Evolutionary conservation across 35 echinoderm and acorn worm species (phyloP).

Genomic region (Strongylocentrotus purpuratus): DNA sequence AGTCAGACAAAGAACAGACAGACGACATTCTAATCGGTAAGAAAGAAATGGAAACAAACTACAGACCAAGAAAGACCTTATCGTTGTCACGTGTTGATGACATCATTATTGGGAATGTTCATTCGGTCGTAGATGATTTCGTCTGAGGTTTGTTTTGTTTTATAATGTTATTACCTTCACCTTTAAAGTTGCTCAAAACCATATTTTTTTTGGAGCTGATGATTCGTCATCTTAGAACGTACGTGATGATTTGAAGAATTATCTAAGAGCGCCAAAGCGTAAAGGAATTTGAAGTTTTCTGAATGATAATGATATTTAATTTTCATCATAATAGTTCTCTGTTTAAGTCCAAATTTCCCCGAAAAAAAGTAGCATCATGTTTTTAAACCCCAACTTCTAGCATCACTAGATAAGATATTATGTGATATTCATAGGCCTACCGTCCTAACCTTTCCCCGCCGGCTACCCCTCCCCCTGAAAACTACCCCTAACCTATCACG

Average conservation of each 20-base stretch:
- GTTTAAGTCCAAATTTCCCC: too few species aligned
- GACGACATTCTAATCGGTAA: background rate
- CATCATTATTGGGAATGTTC: background rate
- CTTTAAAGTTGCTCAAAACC: background rate
- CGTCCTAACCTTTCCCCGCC: too few species aligned
- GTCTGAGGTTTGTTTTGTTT: constrained; percentile 5
- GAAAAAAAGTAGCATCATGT: too few species aligned
- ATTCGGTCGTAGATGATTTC: background rate
- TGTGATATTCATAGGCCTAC: too few species aligned
- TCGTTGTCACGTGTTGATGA: background rate
- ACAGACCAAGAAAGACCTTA: background rate
- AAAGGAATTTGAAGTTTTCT: too few species aligned
- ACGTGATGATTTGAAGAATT: background rate
- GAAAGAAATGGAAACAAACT: background rate
- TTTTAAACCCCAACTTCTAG: too few species aligned
- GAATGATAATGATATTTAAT: too few species aligned
- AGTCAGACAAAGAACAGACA: background rate
- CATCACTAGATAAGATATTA: too few species aligned
- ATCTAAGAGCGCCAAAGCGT: too few species aligned
- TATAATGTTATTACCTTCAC: background rate
- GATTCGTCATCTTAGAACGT: background rate
- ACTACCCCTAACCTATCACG: too few species aligned
- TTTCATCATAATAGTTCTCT: too few species aligned
- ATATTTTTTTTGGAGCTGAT: background rate
- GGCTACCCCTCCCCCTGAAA: too few species aligned